These are phyloP conservation scores for Drosophila seguyi DNA, from an alignment of 1,140 invertebrate species.

Conservation along the genomic window DNA sequence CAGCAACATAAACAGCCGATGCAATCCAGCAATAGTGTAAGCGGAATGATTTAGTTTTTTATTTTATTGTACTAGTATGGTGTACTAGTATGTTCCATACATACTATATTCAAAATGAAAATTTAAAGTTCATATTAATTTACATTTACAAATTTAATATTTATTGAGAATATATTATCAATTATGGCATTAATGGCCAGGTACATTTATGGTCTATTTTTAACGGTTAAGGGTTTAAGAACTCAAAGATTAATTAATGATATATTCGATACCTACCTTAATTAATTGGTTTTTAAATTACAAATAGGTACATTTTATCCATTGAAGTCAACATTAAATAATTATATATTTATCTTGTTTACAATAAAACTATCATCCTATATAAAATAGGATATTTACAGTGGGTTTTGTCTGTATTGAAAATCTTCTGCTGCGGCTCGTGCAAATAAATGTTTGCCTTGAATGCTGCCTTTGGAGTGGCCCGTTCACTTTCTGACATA, in stretches of 20 bases:
- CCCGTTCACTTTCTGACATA: conserved; percentile 20
- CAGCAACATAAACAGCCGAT: no score
- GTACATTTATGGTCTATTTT: no score
- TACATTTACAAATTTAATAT: neutral
- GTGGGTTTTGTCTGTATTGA: conserved; percentile 3
- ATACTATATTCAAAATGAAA: no score
- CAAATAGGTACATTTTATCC: neutral
- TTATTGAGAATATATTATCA: no score
- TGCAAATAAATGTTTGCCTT: conserved; percentile 53
- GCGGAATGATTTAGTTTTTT: no score
- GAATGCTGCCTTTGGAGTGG: conserved; percentile 64
- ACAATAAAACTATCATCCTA: neutral
- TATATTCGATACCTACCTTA: neutral
- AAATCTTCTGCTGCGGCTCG: conserved; percentile 14
- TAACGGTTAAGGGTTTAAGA: neutral
- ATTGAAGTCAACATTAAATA: neutral
- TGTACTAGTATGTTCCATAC: no score
- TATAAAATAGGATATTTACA: conserved; percentile 17
- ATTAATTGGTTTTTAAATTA: neutral
- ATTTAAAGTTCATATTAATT: no score
- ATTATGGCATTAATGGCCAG: no score
- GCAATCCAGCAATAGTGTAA: no score
- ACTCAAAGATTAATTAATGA: neutral
- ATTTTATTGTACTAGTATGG: no score
- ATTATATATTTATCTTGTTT: neutral